Conservation (phyloP, 1,140 invertebrate species). For the Drosophila tani region DNA sequence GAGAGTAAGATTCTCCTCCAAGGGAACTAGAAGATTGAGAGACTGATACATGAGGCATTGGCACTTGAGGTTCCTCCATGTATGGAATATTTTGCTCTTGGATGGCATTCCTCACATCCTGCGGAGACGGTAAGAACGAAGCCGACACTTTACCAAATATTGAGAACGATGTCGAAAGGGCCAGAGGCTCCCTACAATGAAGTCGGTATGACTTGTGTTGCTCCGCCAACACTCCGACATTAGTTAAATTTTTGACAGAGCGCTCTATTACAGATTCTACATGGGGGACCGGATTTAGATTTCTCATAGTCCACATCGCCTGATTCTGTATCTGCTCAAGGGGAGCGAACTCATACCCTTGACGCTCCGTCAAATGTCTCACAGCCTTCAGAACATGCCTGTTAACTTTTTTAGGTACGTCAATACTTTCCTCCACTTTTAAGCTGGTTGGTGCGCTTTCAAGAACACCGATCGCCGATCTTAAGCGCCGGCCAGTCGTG, state of each 20-base stretch:
- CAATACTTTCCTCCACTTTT: neutral
- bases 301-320: neutral
- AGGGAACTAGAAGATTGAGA: too few relatives aligned
- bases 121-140: neutral
- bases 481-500: too few relatives aligned
- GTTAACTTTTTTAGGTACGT: conserved; percentile 12
- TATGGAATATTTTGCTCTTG: too few relatives aligned
- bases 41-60: too few relatives aligned
- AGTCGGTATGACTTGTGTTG: neutral
- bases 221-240: neutral
- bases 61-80: too few relatives aligned
- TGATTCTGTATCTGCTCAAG: neutral
- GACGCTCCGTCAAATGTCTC: neutral
- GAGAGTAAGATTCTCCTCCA: too few relatives aligned
- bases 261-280: neutral
- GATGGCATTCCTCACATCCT: too few relatives aligned
- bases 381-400: conserved; percentile 6
- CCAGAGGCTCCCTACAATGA: too few relatives aligned
- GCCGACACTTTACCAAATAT: neutral
- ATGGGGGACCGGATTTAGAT: neutral
- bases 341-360: neutral
- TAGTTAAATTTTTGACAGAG: neutral
- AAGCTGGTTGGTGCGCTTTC: too few relatives aligned
- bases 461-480: too few relatives aligned
- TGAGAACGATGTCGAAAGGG: too few relatives aligned